A percentile compares a stretch with the other conserved stretches of the same genome.
Evolutionary conservation across 1,140 invertebrate species (phyloP).

Genomic region (Apis laboriosa): DNA sequence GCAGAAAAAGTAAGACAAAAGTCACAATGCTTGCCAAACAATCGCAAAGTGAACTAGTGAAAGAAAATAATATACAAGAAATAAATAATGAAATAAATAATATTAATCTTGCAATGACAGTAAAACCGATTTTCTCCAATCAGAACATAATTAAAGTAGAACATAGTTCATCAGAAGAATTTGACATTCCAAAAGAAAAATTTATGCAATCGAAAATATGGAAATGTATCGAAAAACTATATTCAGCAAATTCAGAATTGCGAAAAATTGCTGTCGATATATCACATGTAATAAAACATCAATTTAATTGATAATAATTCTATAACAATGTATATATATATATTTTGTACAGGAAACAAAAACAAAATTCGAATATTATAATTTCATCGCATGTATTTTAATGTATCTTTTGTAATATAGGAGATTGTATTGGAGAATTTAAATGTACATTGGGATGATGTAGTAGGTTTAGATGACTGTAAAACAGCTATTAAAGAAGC

Average conservation of each 20-base stretch:
- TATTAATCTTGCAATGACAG: constrained; percentile 60
- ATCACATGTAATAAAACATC: constrained; percentile 70
- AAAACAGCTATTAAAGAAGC: constrained; percentile 94
- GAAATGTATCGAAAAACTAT: constrained; percentile 67
- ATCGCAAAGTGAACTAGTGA: background rate
- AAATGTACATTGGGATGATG: constrained; percentile 86
- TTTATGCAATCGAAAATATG: background rate
- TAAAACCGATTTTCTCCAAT: constrained; percentile 58
- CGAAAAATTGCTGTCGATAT: constrained; percentile 82
- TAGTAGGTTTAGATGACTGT: constrained; percentile 89
- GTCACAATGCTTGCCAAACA: background rate
- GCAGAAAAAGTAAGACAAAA: background rate
- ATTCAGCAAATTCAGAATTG: constrained; percentile 79
- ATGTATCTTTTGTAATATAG: constrained; percentile 61
- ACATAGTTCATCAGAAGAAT: background rate
- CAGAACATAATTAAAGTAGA: constrained; percentile 29
- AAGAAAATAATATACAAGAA: background rate
- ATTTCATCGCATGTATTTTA: background rate
- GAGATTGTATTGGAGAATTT: constrained; percentile 86
- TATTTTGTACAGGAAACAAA: too few species aligned
- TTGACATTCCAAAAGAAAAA: background rate
- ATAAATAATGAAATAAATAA: constrained; percentile 13
- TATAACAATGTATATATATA: too few species aligned
- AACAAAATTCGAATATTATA: too few species aligned
- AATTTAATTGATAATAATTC: too few species aligned